Percentiles rank a stretch among this genome's conserved stretches.
Conservation (phyloP, 2,888 invertebrate species). For the Mythimna impura region DNA sequence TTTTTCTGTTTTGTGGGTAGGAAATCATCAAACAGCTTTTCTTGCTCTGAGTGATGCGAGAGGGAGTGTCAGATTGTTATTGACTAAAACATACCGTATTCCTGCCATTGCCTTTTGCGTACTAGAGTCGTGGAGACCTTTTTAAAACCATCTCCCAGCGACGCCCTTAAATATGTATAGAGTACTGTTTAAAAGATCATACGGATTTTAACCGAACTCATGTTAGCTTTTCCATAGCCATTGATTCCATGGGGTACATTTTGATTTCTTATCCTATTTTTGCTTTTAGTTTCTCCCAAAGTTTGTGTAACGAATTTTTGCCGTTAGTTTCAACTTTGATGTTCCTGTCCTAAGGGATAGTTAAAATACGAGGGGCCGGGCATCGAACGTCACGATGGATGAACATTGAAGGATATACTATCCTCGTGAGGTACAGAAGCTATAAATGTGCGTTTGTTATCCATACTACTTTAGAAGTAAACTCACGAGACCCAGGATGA, state of each 20-base stretch:
- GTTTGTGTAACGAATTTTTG: conserved; percentile 63
- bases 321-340: conserved; percentile 65
- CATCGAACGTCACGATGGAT: conserved; percentile 61
- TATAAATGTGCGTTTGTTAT: conserved; percentile 59
- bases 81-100: too few species aligned
- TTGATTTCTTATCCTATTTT: conserved; percentile 20
- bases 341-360: conserved; percentile 65
- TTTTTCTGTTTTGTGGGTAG: neutral
- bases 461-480: conserved; percentile 53
- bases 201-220: conserved; percentile 1
- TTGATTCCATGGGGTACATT: conserved; percentile 32
- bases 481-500: conserved; percentile 17
- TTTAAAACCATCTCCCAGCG: conserved; percentile 3
- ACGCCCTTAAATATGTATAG: conserved; percentile 32
- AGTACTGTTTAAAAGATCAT: conserved; percentile 29
- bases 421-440: conserved; percentile 59
- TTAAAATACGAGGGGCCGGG: conserved; percentile 66
- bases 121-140: too few species aligned
- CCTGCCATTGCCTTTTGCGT: too few species aligned
- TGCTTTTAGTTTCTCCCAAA: conserved; percentile 41
- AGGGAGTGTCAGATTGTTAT: too few species aligned
- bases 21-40: too few species aligned
- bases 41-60: too few species aligned
- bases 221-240: conserved; percentile 18
- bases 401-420: conserved; percentile 66